phyloP scores from a whole-genome alignment of 1,140 invertebrate species.

The Drosophila pseudoananassae region DNA sequence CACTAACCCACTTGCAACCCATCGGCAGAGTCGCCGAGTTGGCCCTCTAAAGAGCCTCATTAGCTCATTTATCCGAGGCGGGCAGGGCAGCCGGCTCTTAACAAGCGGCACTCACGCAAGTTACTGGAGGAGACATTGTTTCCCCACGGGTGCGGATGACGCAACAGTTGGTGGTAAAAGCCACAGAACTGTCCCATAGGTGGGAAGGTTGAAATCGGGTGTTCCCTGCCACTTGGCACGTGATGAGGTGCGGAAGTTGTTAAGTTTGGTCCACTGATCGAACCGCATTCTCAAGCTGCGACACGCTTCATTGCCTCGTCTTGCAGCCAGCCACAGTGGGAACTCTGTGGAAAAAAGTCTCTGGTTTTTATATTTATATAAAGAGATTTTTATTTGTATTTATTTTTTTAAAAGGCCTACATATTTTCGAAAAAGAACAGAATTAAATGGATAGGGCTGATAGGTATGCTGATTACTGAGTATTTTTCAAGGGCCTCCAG shows the following conservation, averaged over 20 bases:
- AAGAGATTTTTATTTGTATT: not conserved
- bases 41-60: slow-evolving; percentile 51
- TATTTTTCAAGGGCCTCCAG: too few species aligned
- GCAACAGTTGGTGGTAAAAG: slow-evolving; percentile 44
- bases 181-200: slow-evolving; percentile 47
- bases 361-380: not conserved
- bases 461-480: too few species aligned
- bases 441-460: too few species aligned
- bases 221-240: slow-evolving; percentile 51
- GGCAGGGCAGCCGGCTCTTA: slow-evolving; percentile 30
- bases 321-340: slow-evolving; percentile 50
- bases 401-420: not conserved
- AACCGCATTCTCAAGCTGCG: slow-evolving; percentile 60
- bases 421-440: not conserved
- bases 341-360: not conserved
- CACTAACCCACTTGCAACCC: slow-evolving; percentile 70
- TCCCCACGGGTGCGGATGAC: slow-evolving; percentile 36
- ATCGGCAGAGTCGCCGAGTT: slow-evolving; percentile 5
- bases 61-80: slow-evolving; percentile 46
- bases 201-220: slow-evolving; percentile 8
- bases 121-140: slow-evolving; percentile 9
- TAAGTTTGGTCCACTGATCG: slow-evolving; percentile 65
- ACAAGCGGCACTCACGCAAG: slow-evolving; percentile 64
- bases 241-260: slow-evolving; percentile 67
- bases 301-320: slow-evolving; percentile 64